Conservation (phyloP, 2,797 vertebrate genomes). For the Atherinosoma microstoma region DNA sequence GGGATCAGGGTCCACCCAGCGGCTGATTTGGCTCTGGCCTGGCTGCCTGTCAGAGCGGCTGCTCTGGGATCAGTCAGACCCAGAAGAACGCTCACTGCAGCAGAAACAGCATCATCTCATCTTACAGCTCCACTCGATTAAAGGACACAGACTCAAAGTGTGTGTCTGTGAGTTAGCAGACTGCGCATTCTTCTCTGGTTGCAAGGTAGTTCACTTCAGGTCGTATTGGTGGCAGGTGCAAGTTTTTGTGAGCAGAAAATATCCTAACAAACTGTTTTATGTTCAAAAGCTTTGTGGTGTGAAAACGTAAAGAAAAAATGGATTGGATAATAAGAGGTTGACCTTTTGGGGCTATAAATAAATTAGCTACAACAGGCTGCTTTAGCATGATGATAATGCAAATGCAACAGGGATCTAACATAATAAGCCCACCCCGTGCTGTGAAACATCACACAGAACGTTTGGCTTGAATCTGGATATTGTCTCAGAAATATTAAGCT, state of each 20-base stretch:
- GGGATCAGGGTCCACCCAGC: slow-evolving; percentile 48
- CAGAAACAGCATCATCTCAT: slow-evolving; percentile 67
- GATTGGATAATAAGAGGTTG: neutral
- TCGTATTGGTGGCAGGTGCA: neutral
- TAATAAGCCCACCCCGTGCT: too few relatives aligned
- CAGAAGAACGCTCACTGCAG: slow-evolving; percentile 66
- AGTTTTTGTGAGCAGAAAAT: neutral
- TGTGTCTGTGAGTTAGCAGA: slow-evolving; percentile 15
- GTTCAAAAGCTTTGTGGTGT: neutral
- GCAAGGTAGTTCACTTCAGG: neutral
- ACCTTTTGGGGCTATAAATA: neutral
- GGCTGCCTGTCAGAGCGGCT: slow-evolving; percentile 25
- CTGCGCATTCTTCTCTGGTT: slow-evolving; percentile 14
- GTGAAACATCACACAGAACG: neutral
- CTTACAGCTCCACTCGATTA: slow-evolving; percentile 61
- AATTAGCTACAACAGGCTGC: neutral
- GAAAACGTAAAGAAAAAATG: neutral
- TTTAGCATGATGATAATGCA: neutral
- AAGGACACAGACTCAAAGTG: slow-evolving; percentile 47
- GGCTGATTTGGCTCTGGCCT: slow-evolving; percentile 30
- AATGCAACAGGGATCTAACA: neutral
- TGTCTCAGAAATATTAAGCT: neutral
- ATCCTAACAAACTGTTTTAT: neutral
- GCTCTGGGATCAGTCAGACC: slow-evolving; percentile 55
- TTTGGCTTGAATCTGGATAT: neutral